phyloP scores from a whole-genome alignment of 2,888 invertebrate species.

The Patella ulyssiponensis region DNA sequence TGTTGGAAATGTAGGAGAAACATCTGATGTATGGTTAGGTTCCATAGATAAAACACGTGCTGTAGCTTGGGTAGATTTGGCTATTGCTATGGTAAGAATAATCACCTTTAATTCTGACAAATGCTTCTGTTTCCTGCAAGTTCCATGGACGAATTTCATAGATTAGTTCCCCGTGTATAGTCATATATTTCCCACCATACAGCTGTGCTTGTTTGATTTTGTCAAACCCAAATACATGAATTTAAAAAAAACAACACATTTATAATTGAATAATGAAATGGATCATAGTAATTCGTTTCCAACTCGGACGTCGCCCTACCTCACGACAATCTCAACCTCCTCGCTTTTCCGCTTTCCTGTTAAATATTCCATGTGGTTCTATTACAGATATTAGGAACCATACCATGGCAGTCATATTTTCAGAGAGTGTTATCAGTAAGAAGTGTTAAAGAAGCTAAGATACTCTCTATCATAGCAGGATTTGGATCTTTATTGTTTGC shows the following conservation, averaged over 20 bases:
- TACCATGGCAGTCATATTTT: slow-evolving; percentile 69
- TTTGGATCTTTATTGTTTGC: slow-evolving; percentile 57
- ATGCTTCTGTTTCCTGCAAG: background rate
- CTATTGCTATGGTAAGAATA: slow-evolving; percentile 61
- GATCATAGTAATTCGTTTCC: too few species aligned
- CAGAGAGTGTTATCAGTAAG: slow-evolving; percentile 66
- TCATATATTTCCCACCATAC: too few species aligned
- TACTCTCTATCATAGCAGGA: slow-evolving; percentile 58
- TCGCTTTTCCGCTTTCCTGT: background rate
- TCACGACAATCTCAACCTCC: background rate
- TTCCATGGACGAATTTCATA: too few species aligned
- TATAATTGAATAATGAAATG: too few species aligned
- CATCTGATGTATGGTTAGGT: slow-evolving; percentile 55
- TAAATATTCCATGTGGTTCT: background rate
- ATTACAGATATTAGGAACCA: slow-evolving; percentile 63
- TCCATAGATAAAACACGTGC: slow-evolving; percentile 31
- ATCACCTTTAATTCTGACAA: background rate
- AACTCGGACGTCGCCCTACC: too few species aligned
- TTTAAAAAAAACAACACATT: too few species aligned
- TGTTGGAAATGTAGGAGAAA: slow-evolving; percentile 48
- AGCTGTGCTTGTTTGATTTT: too few species aligned
- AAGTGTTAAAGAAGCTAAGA: slow-evolving; percentile 52
- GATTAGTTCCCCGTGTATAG: too few species aligned
- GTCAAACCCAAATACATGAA: too few species aligned
- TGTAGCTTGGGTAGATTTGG: slow-evolving; percentile 59